phyloP scores from a whole-genome alignment of 1,140 invertebrate genomes.

The Fopius arisanus region DNA sequence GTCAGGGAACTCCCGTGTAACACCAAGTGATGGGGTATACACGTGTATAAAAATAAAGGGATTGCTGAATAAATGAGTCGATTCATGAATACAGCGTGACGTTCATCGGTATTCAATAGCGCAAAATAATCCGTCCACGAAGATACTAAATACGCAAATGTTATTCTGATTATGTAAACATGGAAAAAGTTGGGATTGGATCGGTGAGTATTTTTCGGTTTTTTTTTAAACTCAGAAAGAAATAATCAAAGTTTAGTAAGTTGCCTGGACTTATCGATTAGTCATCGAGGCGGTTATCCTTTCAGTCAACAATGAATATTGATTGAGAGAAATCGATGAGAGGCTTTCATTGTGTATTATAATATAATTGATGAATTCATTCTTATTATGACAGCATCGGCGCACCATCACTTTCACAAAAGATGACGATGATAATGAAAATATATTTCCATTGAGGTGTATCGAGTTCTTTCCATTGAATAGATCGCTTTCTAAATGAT shows the following conservation, averaged over 20 bases:
- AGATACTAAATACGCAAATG: constrained; percentile 10
- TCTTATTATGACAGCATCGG: neutral
- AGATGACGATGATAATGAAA: too few species aligned
- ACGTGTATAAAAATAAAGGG: too few species aligned
- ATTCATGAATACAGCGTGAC: too few species aligned
- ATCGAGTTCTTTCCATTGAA: too few species aligned
- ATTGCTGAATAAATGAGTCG: too few species aligned
- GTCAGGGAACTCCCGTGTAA: neutral
- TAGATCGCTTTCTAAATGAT: too few species aligned
- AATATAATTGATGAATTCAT: neutral
- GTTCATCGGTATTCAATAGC: neutral
- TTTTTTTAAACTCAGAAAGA: neutral
- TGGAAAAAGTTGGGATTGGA: constrained; percentile 36
- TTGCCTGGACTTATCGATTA: neutral
- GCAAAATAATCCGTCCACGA: neutral
- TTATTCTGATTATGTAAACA: constrained; percentile 36
- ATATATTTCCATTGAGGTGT: too few species aligned
- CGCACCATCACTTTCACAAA: too few species aligned
- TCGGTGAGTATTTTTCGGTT: constrained; percentile 4
- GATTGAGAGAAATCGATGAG: neutral
- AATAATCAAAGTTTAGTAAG: neutral
- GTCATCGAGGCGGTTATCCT: neutral
- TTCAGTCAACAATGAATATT: neutral
- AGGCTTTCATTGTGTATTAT: neutral
- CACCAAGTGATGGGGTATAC: neutral